Evolutionary conservation across 2,888 invertebrate species (phyloP), one percentile per base, ranked within the genome.

Genomic region (Scrobipalpa atriplicella): DNA sequence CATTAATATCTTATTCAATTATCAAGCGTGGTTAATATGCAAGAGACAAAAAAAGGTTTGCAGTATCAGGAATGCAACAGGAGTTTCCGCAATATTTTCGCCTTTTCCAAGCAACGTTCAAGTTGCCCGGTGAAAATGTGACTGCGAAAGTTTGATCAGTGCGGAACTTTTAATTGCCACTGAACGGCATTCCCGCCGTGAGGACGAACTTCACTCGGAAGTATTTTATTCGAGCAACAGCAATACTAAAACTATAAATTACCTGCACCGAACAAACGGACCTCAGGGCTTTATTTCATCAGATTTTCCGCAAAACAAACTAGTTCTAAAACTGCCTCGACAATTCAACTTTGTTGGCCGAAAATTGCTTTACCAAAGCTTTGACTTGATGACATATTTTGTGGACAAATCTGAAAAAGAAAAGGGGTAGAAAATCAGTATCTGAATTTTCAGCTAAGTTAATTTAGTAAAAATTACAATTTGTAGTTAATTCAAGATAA

Each of bases 121-220:
- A 85, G 78, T 86, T 82, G 78, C 74, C 73, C 78, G 74, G 73
- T 77, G 77, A 82, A 85, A 85, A 85, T 86, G 84, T 86, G 86
- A 88, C 85, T 85, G 82, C 80, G 83, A 81, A 87, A 89, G 85
- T 90, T 89, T 86, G 86, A 89, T 89, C 88, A 88, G 84, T 83
- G 79, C 73, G 73, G 86, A 89, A 90, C 87, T 90, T 90, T 89
- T 90, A 90, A 90, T 91, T 90, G 89, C 88, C 79, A 83, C 82
- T 87, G 87, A 87, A 87, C 82, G 83, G 80, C 83, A 84, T 84
- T 89, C 84, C 80, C 80, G 82, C 79, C 75, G 75, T 75, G 71
- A 73, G 71, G 74, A 67, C 71, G 69, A 74, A 81, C 79, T 83
- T 80, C 76, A 77, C 80, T 82, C 79, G 76, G 78, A 82, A 82